Evolutionary conservation across 1,140 invertebrate species (phyloP).

Genomic region (Charaxes varanes): DNA sequence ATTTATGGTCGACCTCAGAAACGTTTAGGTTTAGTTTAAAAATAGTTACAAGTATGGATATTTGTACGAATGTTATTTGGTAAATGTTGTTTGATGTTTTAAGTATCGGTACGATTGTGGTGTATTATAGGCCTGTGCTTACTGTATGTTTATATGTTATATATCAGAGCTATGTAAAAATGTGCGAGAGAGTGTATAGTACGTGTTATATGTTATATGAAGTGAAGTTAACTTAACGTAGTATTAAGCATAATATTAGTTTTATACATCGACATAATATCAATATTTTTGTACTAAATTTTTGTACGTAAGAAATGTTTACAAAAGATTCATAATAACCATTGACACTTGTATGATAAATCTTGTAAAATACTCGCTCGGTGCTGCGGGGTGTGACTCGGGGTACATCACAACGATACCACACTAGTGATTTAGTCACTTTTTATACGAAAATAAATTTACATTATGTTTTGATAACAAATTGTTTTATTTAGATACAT

Average conservation of each 20-base stretch:
- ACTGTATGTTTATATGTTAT: conserved; percentile 34
- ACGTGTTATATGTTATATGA: conserved; percentile 28
- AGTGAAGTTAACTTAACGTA: conserved; percentile 15
- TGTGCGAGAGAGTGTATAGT: conserved; percentile 42
- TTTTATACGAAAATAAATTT: conserved; percentile 59
- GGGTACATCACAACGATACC: conserved; percentile 65
- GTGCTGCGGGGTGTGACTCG: conserved; percentile 29
- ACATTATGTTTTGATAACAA: conserved; percentile 34
- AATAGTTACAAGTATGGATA: conserved; percentile 22
- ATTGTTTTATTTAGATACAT: conserved; percentile 7
- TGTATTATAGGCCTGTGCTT: conserved; percentile 59
- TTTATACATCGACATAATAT: conserved; percentile 15
- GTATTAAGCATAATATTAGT: conserved; percentile 17
- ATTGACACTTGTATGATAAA: conserved; percentile 7
- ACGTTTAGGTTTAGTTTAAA: conserved; percentile 23
- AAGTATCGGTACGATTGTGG: conserved; percentile 44
- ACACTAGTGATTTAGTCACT: conserved; percentile 56
- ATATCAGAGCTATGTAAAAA: conserved; percentile 35
- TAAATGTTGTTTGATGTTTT: conserved; percentile 35
- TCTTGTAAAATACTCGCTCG: conserved; percentile 33
- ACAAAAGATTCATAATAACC: conserved; percentile 2
- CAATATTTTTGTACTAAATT: conserved; percentile 11
- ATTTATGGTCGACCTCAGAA: conserved; percentile 49
- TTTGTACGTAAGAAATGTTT: not conserved
- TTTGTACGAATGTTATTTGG: conserved; percentile 15